phyloP scores from a whole-genome alignment of 2,113 vertebrate genomes.

The Phoxinus phoxinus region DNA sequence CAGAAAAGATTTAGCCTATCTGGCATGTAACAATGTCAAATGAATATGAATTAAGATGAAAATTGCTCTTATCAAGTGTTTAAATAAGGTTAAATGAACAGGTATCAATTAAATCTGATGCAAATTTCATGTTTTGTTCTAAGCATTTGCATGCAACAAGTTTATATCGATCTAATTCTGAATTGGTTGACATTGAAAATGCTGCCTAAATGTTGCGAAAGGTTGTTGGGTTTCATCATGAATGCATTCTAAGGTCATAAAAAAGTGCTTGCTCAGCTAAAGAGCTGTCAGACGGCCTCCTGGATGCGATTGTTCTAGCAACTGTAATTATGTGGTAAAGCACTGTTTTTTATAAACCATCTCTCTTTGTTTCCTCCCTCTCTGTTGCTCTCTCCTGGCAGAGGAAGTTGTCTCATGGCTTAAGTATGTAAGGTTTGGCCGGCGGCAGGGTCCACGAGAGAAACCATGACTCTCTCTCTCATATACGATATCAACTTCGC shows the following conservation, averaged over 20 bases:
- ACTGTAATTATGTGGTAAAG: constrained; percentile 39
- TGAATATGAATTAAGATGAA: too few relatives aligned
- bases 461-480: constrained; percentile 2
- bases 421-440: constrained; percentile 67
- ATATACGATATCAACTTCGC: constrained; percentile 39
- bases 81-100: too few relatives aligned
- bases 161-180: neutral
- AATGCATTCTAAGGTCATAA: constrained; percentile 1
- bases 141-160: neutral
- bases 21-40: too few relatives aligned
- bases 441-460: constrained; percentile 33
- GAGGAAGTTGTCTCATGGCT: constrained; percentile 65
- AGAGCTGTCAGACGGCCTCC: constrained; percentile 17
- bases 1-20: too few relatives aligned
- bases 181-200: neutral
- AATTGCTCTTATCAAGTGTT: too few relatives aligned
- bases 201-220: neutral
- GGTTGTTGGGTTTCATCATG: neutral
- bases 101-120: neutral
- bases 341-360: constrained; percentile 10
- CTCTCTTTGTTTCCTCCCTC: constrained; percentile 34
- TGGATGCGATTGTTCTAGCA: constrained; percentile 10
- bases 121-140: neutral
- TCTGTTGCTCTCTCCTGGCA: constrained; percentile 23
- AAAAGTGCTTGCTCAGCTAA: constrained; percentile 31